Evolutionary conservation across 2,797 vertebrate genomes (phyloP), one percentile per base, ranked within the genome.

Genomic region (Choloepus didactylus): DNA sequence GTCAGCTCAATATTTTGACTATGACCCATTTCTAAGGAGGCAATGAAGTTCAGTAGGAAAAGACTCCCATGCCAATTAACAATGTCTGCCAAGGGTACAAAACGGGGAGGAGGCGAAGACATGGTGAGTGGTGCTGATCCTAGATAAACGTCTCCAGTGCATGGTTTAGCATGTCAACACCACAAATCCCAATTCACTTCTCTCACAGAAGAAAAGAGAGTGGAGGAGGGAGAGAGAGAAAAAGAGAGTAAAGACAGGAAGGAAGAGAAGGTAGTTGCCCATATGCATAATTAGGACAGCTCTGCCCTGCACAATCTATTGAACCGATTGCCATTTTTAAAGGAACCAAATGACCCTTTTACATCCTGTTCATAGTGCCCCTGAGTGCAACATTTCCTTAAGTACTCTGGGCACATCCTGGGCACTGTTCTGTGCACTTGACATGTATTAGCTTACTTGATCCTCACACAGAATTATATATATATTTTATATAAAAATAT

Each of bases 401-500:
- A 81, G 18, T 25, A 18, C 3, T 72, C 83, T 38, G 18, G 54
- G 18, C 16, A 18, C 54, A 56, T 56, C 54, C 56, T 38, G 15
- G 46, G 27, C 38, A 49, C 1, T 29, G 3, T 46, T 83, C 81
- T 66, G 14, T 80, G 14, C 2, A 9, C 5, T 9, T 44, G 5
- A 31, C 2, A 2, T 49, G 35, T 19, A 62, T 87, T 35, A 41
- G 6, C 38, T 80, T 51, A 64, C 25, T 46, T 31, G 72, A 72
- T 60, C 44, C 75, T 76, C 86, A 69, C 25, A 35, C 35, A 35
- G 35, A 35, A 35, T 35, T 35, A 35, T 35, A 35, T 35, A 35
- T 35, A 35, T 35, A 73, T 59, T 59, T 87, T 46, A 76, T n/a
- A 82, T 6, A 84, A 87, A 92, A 75, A 41, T 31, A 25, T 41